Conservation (phyloP, 2,113 vertebrate species). For the Prochilodus magdalenae region DNA sequence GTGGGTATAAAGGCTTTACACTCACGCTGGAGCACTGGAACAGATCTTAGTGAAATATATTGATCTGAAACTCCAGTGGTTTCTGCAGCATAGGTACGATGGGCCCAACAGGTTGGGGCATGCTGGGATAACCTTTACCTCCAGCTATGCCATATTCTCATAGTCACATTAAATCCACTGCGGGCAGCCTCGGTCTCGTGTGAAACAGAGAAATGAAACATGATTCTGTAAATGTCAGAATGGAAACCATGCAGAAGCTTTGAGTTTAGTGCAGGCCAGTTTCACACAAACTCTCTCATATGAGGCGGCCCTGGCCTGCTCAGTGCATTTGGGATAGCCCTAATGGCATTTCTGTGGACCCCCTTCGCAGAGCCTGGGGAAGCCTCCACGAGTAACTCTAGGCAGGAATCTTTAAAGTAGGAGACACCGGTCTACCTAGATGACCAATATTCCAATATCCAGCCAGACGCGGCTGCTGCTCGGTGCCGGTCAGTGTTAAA, state of each 20-base stretch:
- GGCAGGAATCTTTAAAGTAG: conserved; percentile 35
- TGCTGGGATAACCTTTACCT: conserved; percentile 50
- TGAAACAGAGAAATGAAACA: conserved; percentile 49
- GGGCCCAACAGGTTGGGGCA: conserved; percentile 8
- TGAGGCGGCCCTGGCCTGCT: not conserved
- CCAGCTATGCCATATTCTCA: conserved; percentile 33
- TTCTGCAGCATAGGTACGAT: conserved; percentile 16
- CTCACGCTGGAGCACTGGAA: not conserved
- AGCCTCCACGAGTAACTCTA: conserved; percentile 10
- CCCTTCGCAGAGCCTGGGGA: not conserved
- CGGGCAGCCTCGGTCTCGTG: conserved; percentile 25
- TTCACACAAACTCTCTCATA: not conserved
- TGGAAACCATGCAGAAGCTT: conserved; percentile 30
- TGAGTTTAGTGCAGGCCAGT: conserved; percentile 3
- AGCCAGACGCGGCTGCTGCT: not conserved
- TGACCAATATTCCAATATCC: not conserved
- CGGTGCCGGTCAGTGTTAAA: conserved; percentile 16
- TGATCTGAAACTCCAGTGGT: conserved; percentile 46
- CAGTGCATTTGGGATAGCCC: not conserved
- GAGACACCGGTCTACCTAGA: conserved; percentile 22
- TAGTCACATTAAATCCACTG: conserved; percentile 21
- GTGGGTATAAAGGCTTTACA: conserved; percentile 13
- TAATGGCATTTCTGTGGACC: conserved; percentile 1
- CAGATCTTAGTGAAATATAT: conserved; percentile 37
- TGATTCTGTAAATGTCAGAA: conserved; percentile 55